Conservation (phyloP, 2,888 invertebrate genomes). For the Ornithoptera alexandrae region DNA sequence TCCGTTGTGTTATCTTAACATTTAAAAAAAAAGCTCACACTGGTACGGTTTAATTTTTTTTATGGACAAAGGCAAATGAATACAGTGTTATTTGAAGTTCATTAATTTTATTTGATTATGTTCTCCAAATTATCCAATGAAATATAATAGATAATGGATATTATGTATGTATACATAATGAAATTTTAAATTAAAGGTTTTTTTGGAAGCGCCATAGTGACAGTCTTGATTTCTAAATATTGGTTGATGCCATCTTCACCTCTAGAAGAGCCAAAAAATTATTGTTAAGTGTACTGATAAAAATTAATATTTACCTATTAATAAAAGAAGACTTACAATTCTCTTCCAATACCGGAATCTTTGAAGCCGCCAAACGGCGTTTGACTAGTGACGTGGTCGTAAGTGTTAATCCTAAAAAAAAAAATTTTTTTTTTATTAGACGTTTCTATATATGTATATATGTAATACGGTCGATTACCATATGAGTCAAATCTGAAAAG, state of each 20-base stretch:
- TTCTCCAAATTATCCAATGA: not conserved
- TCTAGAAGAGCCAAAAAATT: constrained; percentile 62
- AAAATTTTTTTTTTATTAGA: not conserved
- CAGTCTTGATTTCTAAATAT: constrained; percentile 89
- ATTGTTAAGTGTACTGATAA: not conserved
- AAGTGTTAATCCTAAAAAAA: constrained; percentile 85
- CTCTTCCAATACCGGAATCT: constrained; percentile 91
- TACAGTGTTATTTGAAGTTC: not conserved
- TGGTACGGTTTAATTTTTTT: not conserved
- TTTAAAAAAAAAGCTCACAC: not conserved
- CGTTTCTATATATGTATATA: not conserved
- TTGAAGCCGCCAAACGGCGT: constrained; percentile 95
- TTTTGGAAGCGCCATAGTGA: constrained; percentile 83
- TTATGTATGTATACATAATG: not conserved
- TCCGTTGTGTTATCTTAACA: not conserved
- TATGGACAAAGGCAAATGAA: not conserved
- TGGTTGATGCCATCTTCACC: constrained; percentile 88
- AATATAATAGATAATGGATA: too few relatives aligned
- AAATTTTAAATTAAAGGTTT: constrained; percentile 51
- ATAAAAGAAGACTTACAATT: constrained; percentile 74
- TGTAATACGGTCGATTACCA: too few relatives aligned
- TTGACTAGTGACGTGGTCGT: constrained; percentile 85
- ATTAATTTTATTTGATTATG: not conserved
- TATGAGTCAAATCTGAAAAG: too few relatives aligned
- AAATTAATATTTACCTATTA: not conserved